Base-by-base conservation (phyloP, 2,888 invertebrate species). In the Dicyrtoma fusca region DNA sequence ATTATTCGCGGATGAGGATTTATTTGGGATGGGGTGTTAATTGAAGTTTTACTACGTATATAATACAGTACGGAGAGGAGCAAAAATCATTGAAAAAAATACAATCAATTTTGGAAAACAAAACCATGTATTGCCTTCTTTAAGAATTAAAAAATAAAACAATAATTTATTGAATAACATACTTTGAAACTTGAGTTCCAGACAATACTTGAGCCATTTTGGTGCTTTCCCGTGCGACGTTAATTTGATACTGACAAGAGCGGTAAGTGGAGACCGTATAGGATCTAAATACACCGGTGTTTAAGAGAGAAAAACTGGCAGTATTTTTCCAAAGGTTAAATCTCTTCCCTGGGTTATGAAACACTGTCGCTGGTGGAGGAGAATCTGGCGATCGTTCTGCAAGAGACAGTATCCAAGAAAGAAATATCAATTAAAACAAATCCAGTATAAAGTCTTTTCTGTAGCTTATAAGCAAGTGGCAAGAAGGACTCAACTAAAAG, bases 101-200 rank as follows among this genome's bases (percentile, higher is more conserved):
- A n/a, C n/a, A n/a, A n/a, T n/a, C n/a, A n/a, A n/a, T n/a, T n/a
- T n/a, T n/a, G n/a, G n/a, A n/a, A n/a, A n/a, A n/a, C n/a, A n/a
- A n/a, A n/a, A n/a, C n/a, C n/a, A n/a, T n/a, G n/a, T n/a, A 45
- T 45, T 8, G 13, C 45, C 11, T 53, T 17, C 17, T 53, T 8
- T 55, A 11, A 55, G 11, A 72, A 34, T 21, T 26, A 49, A 51
- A 34, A 34, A 14, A 23, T 19, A 25, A 23, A 59, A 23, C 25
- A 11, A 23, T 25, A 59, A 59, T 21, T 2, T 25, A 59, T n/a
- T 26, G 14, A 53, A 14, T 5, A 79, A 84, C 84, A 87, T 87
- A 92, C 92, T 88, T 87, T 74, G 92, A 88, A 73, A 82, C 79
- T 75, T 81, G 81, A 10, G 81, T 82, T 71, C 82, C 82, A 19